Evolutionary conservation across 1,140 invertebrate species (phyloP), one percentile per base, ranked within the genome.

Genomic region (Lepidostoma basale): DNA sequence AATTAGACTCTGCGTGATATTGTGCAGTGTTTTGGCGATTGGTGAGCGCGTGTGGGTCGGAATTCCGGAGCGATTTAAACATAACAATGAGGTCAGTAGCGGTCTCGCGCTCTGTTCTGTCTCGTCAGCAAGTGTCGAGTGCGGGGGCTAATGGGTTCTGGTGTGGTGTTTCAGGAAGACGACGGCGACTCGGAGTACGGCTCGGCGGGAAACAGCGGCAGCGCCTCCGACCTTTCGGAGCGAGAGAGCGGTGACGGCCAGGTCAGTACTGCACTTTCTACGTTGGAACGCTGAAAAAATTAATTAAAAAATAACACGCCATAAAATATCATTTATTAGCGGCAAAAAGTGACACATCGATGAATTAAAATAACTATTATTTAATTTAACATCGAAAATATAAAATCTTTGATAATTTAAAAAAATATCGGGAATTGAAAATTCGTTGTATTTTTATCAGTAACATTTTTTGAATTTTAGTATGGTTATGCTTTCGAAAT

Each of bases 171-270:
- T 22, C 47, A 73, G 71, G 71, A 73, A 40, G 71, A 67, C 12
- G 64, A 59, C 14, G 71, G 63, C 9, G 68, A 69, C 1, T 63
- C 59, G 1, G 71, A 73, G 45, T 73, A 73, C 62, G 71, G 68
- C 1, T 73, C 71, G 1, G 71, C 63, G 3, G 71, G 70, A 10
- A 68, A 69, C 30, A 72, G 70, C 33, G 67, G 67, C n/a, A 71
- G 69, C 30, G 65, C 59, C n/a, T 73, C 71, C 8, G 70, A 72
- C 52, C 28, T 72, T 2, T 72, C 70, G 1, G 70, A 72, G 23
- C 69, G 70, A 66, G 66, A 72, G 30, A 69, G 70, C 22, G 67
- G 62, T 14, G 70, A 72, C 23, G 67, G 49, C 20, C 70, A 66
- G 70, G 70, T 65, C 16, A 33, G 62, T 44, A 9, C n/a, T n/a